Base-by-base conservation (phyloP, 1,140 invertebrate genomes). In the Dolichoris vasculosae region DNA sequence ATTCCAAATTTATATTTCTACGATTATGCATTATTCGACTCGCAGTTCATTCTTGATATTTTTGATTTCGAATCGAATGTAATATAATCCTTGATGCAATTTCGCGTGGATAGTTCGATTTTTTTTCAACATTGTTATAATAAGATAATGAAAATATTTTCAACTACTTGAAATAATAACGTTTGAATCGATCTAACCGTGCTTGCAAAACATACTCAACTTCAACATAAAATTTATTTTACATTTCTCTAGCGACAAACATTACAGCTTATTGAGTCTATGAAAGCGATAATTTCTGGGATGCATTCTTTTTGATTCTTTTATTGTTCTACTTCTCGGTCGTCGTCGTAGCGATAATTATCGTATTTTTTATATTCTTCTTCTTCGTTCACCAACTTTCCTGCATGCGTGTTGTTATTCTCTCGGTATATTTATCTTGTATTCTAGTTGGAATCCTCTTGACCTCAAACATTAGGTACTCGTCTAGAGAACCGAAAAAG, bases 231-330 rank as follows among this genome's bases (percentile, higher is more conserved):
- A 59, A 13, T 26, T 59, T 26, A 26, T 59, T 59, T 26, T 26
- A 26, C 55, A 59, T 26, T 59, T 59, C 23, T 67, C n/a, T 35
- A 7, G n/a, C 32, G 63, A 32, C 30, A 32, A 13, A 23, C 9
- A 67, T 67, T 67, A 67, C 4, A 59, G 63, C 30, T 35, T n/a
- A 32, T 35, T 48, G 63, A 59, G 26, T 43, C 11, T 3, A 17
- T 64, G 23, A 6, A 17, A 23, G 4, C 46, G 30, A 71, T 46
- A 9, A 43, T 51, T 48, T 76, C 75, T 13, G 13, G 30, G 30
- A 51, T 59, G 59, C 23, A 64, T 64, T 30, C 59, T 26, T 64
- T 80, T 80, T n/a, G 43, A 80, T 80, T 80, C 23, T 64, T 38
- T 23, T 59, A 30, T 67, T 43, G 55, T n/a, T 80, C 78, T 3